Conservation (phyloP, 1,140 invertebrate genomes). For the Zophobas atratus region DNA sequence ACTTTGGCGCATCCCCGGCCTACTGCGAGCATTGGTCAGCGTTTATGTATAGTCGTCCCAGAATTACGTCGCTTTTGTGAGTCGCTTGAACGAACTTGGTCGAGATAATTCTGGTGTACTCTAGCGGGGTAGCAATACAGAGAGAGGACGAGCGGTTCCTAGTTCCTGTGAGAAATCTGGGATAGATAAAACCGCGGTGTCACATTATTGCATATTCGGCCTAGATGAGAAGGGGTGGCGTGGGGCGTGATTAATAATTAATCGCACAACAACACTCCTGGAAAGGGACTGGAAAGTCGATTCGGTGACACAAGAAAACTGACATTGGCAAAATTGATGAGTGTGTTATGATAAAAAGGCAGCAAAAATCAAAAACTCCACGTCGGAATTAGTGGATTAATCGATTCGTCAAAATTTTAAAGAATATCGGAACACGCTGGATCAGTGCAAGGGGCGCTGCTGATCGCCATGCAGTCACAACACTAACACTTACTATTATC, state of each 20-base stretch:
- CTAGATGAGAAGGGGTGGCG: conserved; percentile 12
- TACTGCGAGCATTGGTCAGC: too few relatives aligned
- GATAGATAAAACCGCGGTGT: background rate
- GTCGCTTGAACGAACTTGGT: too few relatives aligned
- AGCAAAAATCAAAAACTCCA: background rate
- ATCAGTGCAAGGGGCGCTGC: conserved; percentile 60
- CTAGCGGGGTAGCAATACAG: background rate
- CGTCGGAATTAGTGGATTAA: conserved; percentile 28
- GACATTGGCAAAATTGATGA: conserved; percentile 26
- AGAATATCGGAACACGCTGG: conserved; percentile 49
- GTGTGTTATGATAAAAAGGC: conserved; percentile 17
- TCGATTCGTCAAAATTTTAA: conserved; percentile 42
- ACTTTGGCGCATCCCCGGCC: too few relatives aligned
- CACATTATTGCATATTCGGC: conserved; percentile 28
- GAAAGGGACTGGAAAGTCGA: conserved; percentile 19
- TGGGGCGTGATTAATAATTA: conserved; percentile 30
- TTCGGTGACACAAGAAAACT: conserved; percentile 25
- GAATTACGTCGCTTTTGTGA: too few relatives aligned
- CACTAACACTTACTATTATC: conserved; percentile 77
- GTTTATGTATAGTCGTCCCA: too few relatives aligned
- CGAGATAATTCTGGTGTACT: too few relatives aligned
- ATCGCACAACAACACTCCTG: conserved; percentile 38
- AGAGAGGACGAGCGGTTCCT: background rate
- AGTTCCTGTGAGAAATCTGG: background rate
- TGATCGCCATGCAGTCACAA: conserved; percentile 69